phyloP scores from a whole-genome alignment of 1,140 invertebrate genomes.

The Drosophila grimshawi region DNA sequence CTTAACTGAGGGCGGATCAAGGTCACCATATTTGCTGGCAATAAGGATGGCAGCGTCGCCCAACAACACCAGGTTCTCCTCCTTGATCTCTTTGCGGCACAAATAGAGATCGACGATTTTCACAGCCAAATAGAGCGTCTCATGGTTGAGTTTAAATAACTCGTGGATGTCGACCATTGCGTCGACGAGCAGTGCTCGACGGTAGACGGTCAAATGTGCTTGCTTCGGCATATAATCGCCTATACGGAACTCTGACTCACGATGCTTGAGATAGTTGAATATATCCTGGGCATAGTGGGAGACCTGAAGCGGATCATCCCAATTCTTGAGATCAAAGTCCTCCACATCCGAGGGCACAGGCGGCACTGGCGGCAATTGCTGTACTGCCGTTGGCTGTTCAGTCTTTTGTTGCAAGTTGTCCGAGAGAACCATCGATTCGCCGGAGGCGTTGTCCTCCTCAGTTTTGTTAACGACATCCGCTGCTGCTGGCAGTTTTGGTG shows the following conservation, averaged over 20 bases:
- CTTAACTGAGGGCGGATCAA: constrained; percentile 95
- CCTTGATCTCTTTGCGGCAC: constrained; percentile 88
- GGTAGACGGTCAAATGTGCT: constrained; percentile 90
- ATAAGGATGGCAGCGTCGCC: constrained; percentile 96
- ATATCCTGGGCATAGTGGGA: constrained; percentile 97
- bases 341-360: constrained; percentile 87
- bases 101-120: constrained; percentile 97
- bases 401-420: too few species aligned
- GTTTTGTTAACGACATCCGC: too few species aligned
- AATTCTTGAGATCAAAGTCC: constrained; percentile 95
- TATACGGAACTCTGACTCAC: constrained; percentile 91
- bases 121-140: constrained; percentile 98
- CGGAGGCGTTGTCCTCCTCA: too few species aligned
- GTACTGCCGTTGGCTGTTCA: background rate
- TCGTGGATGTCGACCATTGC: constrained; percentile 99
- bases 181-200: constrained; percentile 96
- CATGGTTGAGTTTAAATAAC: constrained; percentile 98
- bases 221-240: constrained; percentile 92
- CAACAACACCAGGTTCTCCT: constrained; percentile 94
- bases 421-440: too few species aligned
- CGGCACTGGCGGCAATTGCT: constrained; percentile 33
- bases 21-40: constrained; percentile 98
- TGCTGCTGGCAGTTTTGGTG: too few species aligned
- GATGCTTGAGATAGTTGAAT: constrained; percentile 95
- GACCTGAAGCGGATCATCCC: constrained; percentile 92